phyloP scores from a whole-genome alignment of 1,140 invertebrate genomes.

The Zaprionus ornatus region DNA sequence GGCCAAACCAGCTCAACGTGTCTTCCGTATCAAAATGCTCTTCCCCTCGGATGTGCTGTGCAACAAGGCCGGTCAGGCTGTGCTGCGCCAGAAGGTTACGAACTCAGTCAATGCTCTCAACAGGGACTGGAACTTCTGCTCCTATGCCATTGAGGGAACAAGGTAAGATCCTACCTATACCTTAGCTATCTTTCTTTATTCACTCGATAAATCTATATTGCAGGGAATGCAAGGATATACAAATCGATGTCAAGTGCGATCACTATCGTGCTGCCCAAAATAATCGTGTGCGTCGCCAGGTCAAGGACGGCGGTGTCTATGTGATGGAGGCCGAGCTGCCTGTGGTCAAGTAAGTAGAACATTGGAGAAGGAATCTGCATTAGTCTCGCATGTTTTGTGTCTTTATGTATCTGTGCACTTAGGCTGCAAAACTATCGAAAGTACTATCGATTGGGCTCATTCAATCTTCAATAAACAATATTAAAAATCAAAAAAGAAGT shows the following conservation, averaged over 20 bases:
- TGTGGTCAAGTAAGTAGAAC: conserved; percentile 90
- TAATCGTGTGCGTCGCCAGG: conserved; percentile 87
- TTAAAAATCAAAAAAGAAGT: too few relatives aligned
- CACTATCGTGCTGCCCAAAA: conserved; percentile 86
- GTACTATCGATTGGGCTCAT: neutral
- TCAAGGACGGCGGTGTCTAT: conserved; percentile 90
- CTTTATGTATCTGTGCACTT: conserved; percentile 3
- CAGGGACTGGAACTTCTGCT: conserved; percentile 97
- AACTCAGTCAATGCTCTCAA: conserved; percentile 95
- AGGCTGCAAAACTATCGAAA: neutral
- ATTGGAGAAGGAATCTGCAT: conserved; percentile 1
- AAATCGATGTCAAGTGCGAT: conserved; percentile 95
- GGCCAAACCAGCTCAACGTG: conserved; percentile 93
- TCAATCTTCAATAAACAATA: too few relatives aligned
- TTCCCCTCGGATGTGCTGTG: conserved; percentile 97
- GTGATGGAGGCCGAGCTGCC: conserved; percentile 91
- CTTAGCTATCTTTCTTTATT: neutral
- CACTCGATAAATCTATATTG: conserved; percentile 70
- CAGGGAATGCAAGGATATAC: conserved; percentile 93
- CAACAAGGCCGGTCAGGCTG: conserved; percentile 96
- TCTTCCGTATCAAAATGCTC: conserved; percentile 96
- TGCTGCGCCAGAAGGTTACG: conserved; percentile 93
- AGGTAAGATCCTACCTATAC: conserved; percentile 32
- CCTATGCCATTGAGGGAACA: conserved; percentile 89
- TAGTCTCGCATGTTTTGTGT: neutral